Evolutionary conservation across 2,888 invertebrate species (phyloP).

Genomic region (Oligia strigilis): DNA sequence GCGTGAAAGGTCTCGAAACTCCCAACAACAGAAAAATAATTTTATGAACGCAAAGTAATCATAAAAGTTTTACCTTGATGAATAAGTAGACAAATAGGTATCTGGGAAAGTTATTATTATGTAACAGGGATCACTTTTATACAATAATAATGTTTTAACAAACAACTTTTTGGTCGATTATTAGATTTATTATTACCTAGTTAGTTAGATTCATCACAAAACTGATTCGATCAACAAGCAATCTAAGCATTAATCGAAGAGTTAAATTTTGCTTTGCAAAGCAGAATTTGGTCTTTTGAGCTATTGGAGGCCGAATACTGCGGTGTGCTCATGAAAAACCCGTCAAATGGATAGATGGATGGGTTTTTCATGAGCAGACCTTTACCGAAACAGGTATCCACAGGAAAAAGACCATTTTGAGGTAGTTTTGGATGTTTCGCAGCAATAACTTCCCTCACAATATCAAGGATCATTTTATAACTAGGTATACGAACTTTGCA

Average conservation of each 20-base stretch:
- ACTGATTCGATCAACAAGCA: not conserved
- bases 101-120: constrained; percentile 31
- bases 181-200: constrained; percentile 8
- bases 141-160: constrained; percentile 20
- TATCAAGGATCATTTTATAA: not conserved
- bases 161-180: constrained; percentile 1
- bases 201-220: not conserved
- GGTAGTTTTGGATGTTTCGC: not conserved
- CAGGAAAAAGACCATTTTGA: not conserved
- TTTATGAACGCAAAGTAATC: constrained; percentile 57
- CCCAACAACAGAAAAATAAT: constrained; percentile 39
- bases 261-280: not conserved
- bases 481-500: not conserved
- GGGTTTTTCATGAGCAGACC: not conserved
- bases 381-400: not conserved
- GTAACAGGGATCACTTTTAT: constrained; percentile 15
- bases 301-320: not conserved
- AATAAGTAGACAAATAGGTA: constrained; percentile 39
- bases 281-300: not conserved
- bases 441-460: not conserved
- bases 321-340: not conserved
- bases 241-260: not conserved
- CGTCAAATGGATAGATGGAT: not conserved
- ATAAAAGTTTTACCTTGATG: constrained; percentile 57
- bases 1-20: constrained; percentile 28